Evolutionary conservation across 2,797 vertebrate genomes (phyloP), one percentile per base, ranked within the genome.

Genomic region (Myotis planiceps): DNA sequence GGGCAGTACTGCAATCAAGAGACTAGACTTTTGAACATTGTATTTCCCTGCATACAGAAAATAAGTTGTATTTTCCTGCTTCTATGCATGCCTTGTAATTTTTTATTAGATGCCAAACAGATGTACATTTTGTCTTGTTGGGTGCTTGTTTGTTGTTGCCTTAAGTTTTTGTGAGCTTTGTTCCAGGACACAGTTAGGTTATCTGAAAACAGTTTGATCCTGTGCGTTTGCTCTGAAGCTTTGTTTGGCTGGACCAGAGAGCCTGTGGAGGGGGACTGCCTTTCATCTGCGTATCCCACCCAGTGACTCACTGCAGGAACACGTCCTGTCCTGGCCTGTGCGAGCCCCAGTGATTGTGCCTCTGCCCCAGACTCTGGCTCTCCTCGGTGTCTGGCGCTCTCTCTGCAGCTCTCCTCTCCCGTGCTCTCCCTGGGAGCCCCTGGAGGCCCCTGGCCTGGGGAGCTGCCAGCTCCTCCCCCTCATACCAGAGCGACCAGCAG

Each of bases 311-410:
- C 63, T 47, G 19, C 51, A 51, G 37, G 23, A 42, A 60, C 32
- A 39, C 0, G 9, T 27, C 18, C 60, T 34, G 1, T 23, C 83
- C 19, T 14, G 39, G 29, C 32, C n/a, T 5, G 0, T 2, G 8
- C 8, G 16, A 80, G 15, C 60, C 9, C 45, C 19, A 6, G 15
- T 1, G 68, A n/a, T 51, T 27, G 2, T 18, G 37, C 19, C 47
- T 71, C 27, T 13, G 32, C 66, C 39, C 37, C 23, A 42, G 13
- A 49, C 10, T 1, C 0, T 0, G n/a, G n/a, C 23, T 39, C 12
- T 37, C 65, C 18, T 65, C 45, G 13, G 9, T 45, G 23, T 32
- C 29, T 5, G 13, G 25, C 27, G 19, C 39, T n/a, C 45, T 47
- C 29, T 66, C 45, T 53, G 71, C n/a, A 32, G 32, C 42, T 58